A percentile compares a stretch with the other conserved stretches of the same genome.
These are phyloP conservation scores for Karalla daura DNA, from an alignment of 2,797 vertebrate species.

Conservation along the genomic window DNA sequence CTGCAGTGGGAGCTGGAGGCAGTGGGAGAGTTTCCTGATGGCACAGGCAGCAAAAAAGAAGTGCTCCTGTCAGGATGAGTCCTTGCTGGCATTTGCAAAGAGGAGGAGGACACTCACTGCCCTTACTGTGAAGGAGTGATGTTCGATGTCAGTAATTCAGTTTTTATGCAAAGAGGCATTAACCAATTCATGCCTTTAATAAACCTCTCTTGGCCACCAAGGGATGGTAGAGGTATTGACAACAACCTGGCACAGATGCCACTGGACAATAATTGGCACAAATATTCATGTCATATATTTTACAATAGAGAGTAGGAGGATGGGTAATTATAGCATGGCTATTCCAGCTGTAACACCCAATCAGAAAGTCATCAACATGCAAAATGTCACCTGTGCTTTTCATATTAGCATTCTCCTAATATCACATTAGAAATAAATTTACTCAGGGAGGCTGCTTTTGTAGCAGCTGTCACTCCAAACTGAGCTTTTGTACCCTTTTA, in stretches of 20 bases:
- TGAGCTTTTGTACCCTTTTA: no score
- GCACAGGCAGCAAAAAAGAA: constrained; percentile 21
- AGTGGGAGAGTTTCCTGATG: constrained; percentile 19
- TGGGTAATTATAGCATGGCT: constrained; percentile 20
- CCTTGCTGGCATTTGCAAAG: constrained; percentile 22
- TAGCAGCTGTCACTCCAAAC: no score
- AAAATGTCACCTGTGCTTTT: constrained; percentile 12
- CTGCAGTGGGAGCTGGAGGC: constrained; percentile 24
- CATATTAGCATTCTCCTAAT: constrained; percentile 3
- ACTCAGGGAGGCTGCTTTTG: no score
- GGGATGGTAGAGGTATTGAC: constrained; percentile 14
- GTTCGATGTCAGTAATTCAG: constrained; percentile 37
- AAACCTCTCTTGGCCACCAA: constrained; percentile 9
- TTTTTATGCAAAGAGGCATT: constrained; percentile 41
- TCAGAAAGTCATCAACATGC: constrained; percentile 2
- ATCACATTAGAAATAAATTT: no score
- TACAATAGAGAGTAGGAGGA: constrained; percentile 16
- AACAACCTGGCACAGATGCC: constrained; percentile 26
- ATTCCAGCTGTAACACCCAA: neutral
- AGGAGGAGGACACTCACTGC: constrained; percentile 24
- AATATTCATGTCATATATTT: constrained; percentile 26
- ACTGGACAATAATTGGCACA: constrained; percentile 19
- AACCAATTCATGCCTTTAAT: constrained; percentile 41
- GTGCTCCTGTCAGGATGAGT: constrained; percentile 11
- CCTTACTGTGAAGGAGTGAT: constrained; percentile 20